phyloP scores from a whole-genome alignment of 2,888 invertebrate genomes.

The Megaustenia siamemsis region DNA sequence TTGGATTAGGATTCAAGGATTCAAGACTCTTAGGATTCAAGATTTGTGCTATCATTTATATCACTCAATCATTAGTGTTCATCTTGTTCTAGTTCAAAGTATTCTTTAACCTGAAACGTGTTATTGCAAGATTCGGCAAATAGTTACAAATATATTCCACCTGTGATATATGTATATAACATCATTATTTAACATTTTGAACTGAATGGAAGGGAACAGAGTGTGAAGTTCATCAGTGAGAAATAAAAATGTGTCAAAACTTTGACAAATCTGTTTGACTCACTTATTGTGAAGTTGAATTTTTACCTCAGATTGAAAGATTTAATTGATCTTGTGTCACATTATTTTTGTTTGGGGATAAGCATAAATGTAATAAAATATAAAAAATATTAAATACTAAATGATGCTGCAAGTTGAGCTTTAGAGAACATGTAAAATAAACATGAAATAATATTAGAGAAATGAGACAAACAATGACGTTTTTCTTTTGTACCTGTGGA shows the following conservation, averaged over 20 bases:
- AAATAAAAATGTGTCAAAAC: neutral
- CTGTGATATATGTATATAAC: constrained; percentile 13
- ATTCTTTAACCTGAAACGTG: neutral
- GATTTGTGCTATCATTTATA: neutral
- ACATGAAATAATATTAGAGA: no score
- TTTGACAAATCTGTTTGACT: neutral
- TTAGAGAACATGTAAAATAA: no score
- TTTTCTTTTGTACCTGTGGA: no score
- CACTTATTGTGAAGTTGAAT: neutral
- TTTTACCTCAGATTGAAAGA: neutral
- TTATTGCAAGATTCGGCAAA: neutral
- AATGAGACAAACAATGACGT: no score
- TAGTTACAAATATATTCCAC: neutral
- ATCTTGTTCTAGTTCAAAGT: neutral
- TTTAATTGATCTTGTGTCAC: no score
- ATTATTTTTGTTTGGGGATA: no score
- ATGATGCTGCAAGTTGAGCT: no score
- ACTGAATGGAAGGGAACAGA: neutral
- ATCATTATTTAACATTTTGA: neutral
- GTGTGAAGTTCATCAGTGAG: neutral
- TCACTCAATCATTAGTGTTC: neutral
- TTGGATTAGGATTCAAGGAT: no score
- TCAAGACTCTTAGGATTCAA: no score
- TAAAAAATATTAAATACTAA: no score
- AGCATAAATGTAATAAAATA: no score